Conservation (phyloP, 2,888 invertebrate genomes). For the Tipula confusa region DNA sequence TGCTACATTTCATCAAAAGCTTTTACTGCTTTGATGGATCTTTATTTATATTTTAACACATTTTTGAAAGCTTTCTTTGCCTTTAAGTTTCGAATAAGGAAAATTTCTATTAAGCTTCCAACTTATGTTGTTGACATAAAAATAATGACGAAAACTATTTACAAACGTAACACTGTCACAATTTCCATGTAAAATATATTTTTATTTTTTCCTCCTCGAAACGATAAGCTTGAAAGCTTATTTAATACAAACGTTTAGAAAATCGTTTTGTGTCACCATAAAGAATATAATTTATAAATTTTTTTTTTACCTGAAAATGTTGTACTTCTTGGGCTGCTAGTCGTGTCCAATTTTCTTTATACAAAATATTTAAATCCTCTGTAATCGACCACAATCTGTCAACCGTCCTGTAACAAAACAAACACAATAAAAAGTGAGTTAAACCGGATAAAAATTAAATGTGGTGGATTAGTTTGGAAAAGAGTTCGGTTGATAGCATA, state of each 20-base stretch:
- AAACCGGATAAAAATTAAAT: not conserved
- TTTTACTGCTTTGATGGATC: too few relatives aligned
- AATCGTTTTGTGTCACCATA: not conserved
- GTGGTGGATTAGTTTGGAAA: not conserved
- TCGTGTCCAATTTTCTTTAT: slow-evolving; percentile 87
- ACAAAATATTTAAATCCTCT: slow-evolving; percentile 80
- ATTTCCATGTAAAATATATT: not conserved
- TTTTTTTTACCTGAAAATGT: slow-evolving; percentile 65
- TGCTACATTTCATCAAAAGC: too few relatives aligned
- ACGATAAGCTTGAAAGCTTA: not conserved
- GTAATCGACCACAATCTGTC: slow-evolving; percentile 82
- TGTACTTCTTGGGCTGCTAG: slow-evolving; percentile 82
- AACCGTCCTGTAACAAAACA: slow-evolving; percentile 55
- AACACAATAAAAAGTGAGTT: not conserved
- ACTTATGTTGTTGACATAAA: too few relatives aligned
- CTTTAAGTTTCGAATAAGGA: too few relatives aligned
- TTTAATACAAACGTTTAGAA: not conserved
- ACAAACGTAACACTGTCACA: too few relatives aligned
- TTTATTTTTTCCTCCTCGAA: too few relatives aligned
- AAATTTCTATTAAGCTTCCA: too few relatives aligned
- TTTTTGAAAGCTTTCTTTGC: too few relatives aligned
- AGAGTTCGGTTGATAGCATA: not conserved
- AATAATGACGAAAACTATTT: not conserved
- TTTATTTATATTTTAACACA: too few relatives aligned
- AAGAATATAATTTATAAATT: not conserved